Percentiles rank a stretch among this genome's conserved stretches.
Conservation (phyloP, 2,113 vertebrate species). For the Pipa parva region DNA sequence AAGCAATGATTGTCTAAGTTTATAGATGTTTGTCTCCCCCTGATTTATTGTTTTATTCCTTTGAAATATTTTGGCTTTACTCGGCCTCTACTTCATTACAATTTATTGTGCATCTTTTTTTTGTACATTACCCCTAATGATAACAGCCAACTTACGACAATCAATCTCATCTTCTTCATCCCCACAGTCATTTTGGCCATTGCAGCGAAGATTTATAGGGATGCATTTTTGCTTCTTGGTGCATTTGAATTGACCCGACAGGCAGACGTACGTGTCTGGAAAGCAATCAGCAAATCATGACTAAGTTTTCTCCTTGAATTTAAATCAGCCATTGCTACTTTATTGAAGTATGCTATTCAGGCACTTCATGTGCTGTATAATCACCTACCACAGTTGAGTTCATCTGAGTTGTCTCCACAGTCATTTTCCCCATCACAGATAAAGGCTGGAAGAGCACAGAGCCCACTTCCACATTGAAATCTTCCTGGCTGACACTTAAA, state of each 20-base stretch:
- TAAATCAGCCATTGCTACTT: neutral
- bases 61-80: neutral
- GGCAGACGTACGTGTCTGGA: constrained; percentile 90
- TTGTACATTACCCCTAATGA: neutral
- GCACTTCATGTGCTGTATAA: neutral
- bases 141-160: constrained; percentile 80
- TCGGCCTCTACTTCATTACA: neutral
- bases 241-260: constrained; percentile 96
- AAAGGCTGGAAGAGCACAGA: constrained; percentile 93
- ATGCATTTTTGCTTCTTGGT: constrained; percentile 92
- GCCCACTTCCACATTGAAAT: constrained; percentile 94
- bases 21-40: neutral
- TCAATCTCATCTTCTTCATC: constrained; percentile 94
- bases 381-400: constrained; percentile 88
- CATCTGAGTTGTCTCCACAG: constrained; percentile 96
- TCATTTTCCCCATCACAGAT: constrained; percentile 98
- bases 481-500: constrained; percentile 95
- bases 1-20: too few relatives aligned
- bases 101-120: neutral
- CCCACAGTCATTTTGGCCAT: constrained; percentile 93
- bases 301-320: neutral
- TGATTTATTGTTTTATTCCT: neutral
- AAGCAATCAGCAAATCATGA: neutral
- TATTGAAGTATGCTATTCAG: neutral
- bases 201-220: constrained; percentile 90